Percentiles rank a stretch among this genome's conserved stretches.
phyloP scores from a whole-genome alignment of 1,140 invertebrate genomes.

The Sycobia sp. region DNA sequence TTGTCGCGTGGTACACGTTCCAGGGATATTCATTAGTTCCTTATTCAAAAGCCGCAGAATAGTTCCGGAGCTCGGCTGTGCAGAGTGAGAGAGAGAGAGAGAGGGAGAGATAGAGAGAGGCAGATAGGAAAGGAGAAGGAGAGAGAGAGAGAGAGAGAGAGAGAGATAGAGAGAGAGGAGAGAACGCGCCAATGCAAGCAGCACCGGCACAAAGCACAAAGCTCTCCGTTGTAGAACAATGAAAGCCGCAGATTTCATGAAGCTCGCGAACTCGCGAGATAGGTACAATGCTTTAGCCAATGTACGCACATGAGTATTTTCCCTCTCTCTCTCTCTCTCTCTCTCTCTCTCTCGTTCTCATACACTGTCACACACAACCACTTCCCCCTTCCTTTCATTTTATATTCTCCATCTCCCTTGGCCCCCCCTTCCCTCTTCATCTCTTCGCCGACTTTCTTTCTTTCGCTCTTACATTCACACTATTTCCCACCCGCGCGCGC shows the following conservation, averaged over 20 bases:
- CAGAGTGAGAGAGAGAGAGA: no score
- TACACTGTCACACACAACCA: no score
- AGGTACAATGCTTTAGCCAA: constrained; percentile 57
- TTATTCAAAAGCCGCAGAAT: constrained; percentile 60
- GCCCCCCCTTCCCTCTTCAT: constrained; percentile 31
- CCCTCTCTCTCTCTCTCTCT: constrained; percentile 37
- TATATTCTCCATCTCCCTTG: no score
- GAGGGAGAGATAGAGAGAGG: no score
- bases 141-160: constrained; percentile 1
- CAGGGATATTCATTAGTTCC: constrained; percentile 61
- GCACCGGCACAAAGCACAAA: constrained; percentile 60
- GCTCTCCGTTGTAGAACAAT: constrained; percentile 57
- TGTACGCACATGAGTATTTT: constrained; percentile 43
- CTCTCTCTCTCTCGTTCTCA: constrained; percentile 27
- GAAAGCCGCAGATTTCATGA: constrained; percentile 62
- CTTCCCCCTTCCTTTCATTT: no score
- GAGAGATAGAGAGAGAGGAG: background rate
- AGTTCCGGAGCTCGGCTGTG: constrained; percentile 52
- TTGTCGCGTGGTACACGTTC: constrained; percentile 41
- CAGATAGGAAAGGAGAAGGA: no score
- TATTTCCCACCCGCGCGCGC: constrained; percentile 31
- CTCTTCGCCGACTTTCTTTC: background rate
- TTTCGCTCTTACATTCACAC: constrained; percentile 10
- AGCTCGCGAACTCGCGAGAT: constrained; percentile 52
- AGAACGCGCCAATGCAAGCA: background rate